Evolutionary conservation across 2,113 vertebrate species (phyloP).

Genomic region (Microtus montanus): DNA sequence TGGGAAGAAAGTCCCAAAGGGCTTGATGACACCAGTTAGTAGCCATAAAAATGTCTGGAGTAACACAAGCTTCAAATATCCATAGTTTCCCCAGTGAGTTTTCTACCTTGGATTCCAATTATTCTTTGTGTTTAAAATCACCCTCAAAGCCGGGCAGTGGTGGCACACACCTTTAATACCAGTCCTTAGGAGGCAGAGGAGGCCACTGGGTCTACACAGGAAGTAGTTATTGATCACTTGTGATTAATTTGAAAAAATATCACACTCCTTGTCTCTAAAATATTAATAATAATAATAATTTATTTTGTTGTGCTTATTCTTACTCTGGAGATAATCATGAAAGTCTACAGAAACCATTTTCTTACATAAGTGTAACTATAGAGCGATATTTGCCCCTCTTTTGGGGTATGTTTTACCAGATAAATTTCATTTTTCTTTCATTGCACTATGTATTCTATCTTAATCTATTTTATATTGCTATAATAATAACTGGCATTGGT

Average conservation of each 20-base stretch:
- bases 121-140: slow-evolving; percentile 18
- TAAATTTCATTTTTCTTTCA: background rate
- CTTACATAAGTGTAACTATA: slow-evolving; percentile 17
- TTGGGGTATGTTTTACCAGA: slow-evolving; percentile 7
- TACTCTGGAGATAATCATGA: background rate
- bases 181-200: too few relatives aligned
- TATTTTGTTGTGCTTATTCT: slow-evolving; percentile 56
- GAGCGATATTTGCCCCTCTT: background rate
- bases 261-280: slow-evolving; percentile 60
- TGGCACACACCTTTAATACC: too few relatives aligned
- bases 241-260: slow-evolving; percentile 57
- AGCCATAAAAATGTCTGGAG: background rate
- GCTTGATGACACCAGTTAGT: background rate
- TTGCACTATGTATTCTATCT: background rate
- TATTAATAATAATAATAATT: slow-evolving; percentile 64
- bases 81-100: background rate
- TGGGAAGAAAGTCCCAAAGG: background rate
- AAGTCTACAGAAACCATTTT: slow-evolving; percentile 35
- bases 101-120: slow-evolving; percentile 32
- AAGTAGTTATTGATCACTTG: slow-evolving; percentile 65
- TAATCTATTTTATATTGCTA: background rate
- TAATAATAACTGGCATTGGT: background rate
- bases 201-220: slow-evolving; percentile 54
- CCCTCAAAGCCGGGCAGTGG: background rate
- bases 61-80: background rate